A percentile compares a stretch with the other conserved stretches of the same genome.
phyloP scores from a whole-genome alignment of 2,888 invertebrate genomes.

The Chymomyza procnemis region DNA sequence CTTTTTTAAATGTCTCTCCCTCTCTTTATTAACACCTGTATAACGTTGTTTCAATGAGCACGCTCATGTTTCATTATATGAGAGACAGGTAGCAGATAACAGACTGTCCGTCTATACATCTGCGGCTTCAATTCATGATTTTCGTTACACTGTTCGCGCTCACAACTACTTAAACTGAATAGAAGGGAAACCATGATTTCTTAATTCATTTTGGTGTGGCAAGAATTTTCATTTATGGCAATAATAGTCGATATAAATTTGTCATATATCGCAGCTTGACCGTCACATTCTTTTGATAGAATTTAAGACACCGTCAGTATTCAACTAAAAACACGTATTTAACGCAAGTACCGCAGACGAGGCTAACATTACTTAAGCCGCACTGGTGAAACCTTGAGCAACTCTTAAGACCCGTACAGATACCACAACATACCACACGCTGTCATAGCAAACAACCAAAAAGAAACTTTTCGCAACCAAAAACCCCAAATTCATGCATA shows the following conservation, averaged over 20 bases:
- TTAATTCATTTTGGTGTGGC: not conserved
- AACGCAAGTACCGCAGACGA: slow-evolving; percentile 1
- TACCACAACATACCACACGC: slow-evolving; percentile 19
- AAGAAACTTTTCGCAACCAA: slow-evolving; percentile 30
- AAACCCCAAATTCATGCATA: slow-evolving; percentile 9
- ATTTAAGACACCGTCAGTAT: slow-evolving; percentile 52
- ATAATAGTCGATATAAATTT: slow-evolving; percentile 23
- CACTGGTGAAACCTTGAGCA: slow-evolving; percentile 61
- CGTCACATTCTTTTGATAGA: slow-evolving; percentile 65
- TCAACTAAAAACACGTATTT: slow-evolving; percentile 61
- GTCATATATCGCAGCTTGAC: slow-evolving; percentile 26
- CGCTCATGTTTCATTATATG: not conserved
- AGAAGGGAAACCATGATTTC: not conserved
- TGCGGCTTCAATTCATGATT: not conserved
- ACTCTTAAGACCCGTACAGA: slow-evolving; percentile 48
- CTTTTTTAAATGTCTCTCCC: slow-evolving; percentile 8
- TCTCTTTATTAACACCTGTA: slow-evolving; percentile 11
- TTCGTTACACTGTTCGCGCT: not conserved
- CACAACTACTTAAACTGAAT: not conserved
- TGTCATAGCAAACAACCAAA: slow-evolving; percentile 17
- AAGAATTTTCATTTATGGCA: slow-evolving; percentile 5
- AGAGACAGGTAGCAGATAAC: not conserved
- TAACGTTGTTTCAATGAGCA: slow-evolving; percentile 14
- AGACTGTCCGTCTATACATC: not conserved
- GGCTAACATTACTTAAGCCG: slow-evolving; percentile 57